These are phyloP conservation scores for Prunella strophiata DNA, from an alignment of 2,797 vertebrate genomes.

Conservation along the genomic window DNA sequence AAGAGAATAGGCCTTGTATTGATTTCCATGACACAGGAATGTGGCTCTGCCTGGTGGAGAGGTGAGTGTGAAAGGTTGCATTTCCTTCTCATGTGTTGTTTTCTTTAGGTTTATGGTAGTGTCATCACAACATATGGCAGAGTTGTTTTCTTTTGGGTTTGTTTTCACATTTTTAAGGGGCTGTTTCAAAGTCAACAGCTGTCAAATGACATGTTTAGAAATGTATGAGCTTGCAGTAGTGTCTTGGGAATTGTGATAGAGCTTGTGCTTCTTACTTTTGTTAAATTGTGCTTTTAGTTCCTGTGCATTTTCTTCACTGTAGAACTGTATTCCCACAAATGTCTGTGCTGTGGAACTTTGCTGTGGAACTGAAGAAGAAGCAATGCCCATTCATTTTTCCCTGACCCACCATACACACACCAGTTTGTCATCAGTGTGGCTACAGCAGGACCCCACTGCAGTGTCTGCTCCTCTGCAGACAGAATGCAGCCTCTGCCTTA, in stretches of 20 bases:
- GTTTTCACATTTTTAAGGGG: slow-evolving; percentile 21
- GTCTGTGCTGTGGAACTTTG: background rate
- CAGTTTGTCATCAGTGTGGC: background rate
- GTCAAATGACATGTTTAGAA: slow-evolving; percentile 47
- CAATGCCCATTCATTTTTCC: background rate
- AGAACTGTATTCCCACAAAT: background rate
- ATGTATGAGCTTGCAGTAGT: background rate
- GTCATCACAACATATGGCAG: background rate
- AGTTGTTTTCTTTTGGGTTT: background rate
- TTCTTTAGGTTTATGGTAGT: background rate
- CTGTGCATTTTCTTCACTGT: background rate
- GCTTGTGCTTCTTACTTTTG: slow-evolving; percentile 7
- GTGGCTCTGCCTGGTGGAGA: background rate
- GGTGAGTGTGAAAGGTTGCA: background rate
- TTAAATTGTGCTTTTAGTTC: slow-evolving; percentile 6
- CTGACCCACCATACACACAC: background rate
- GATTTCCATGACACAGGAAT: background rate
- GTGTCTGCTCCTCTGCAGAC: background rate
- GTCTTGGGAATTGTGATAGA: slow-evolving; percentile 11
- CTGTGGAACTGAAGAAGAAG: background rate
- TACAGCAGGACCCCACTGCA: background rate
- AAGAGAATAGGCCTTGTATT: background rate
- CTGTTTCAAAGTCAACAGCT: slow-evolving; percentile 1
- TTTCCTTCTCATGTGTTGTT: background rate
- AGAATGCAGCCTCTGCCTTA: background rate